These are phyloP conservation scores for Peromyscus eremicus DNA, from an alignment of 2,797 vertebrate species.

Conservation along the genomic window DNA sequence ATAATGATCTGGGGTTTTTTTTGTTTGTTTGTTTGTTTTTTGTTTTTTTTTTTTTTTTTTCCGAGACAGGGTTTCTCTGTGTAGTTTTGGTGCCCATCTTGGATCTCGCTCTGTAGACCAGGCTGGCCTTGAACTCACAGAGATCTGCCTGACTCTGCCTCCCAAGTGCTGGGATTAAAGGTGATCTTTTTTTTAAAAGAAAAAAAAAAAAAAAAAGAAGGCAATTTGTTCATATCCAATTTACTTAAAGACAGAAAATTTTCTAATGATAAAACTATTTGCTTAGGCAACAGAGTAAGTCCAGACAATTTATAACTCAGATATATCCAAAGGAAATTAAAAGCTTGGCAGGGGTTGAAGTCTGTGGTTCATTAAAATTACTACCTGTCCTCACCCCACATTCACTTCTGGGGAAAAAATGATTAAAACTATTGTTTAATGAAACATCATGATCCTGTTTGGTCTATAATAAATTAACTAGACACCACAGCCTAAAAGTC, in stretches of 20 bases:
- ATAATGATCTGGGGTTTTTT: neutral
- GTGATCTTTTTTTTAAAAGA: no score
- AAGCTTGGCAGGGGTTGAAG: neutral
- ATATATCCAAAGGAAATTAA: slow-evolving; percentile 19
- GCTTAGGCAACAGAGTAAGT: slow-evolving; percentile 12
- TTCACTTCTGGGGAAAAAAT: neutral
- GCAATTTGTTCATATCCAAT: neutral
- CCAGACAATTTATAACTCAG: slow-evolving; percentile 49
- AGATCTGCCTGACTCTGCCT: no score
- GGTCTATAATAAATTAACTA: neutral
- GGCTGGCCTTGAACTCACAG: no score
- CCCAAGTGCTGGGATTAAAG: no score
- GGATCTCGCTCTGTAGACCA: no score
- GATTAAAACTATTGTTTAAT: neutral
- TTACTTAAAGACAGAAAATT: slow-evolving; percentile 24
- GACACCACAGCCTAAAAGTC: neutral
- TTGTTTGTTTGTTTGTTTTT: no score
- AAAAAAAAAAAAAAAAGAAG: neutral
- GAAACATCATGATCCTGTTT: neutral
- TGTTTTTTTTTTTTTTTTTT: neutral
- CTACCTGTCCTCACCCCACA: neutral
- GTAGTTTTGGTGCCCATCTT: no score
- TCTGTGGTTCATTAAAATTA: neutral
- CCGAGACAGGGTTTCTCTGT: no score
- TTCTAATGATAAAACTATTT: slow-evolving; percentile 2